Conservation (phyloP, 2,888 invertebrate species). For the Dryobotodes eremita region DNA sequence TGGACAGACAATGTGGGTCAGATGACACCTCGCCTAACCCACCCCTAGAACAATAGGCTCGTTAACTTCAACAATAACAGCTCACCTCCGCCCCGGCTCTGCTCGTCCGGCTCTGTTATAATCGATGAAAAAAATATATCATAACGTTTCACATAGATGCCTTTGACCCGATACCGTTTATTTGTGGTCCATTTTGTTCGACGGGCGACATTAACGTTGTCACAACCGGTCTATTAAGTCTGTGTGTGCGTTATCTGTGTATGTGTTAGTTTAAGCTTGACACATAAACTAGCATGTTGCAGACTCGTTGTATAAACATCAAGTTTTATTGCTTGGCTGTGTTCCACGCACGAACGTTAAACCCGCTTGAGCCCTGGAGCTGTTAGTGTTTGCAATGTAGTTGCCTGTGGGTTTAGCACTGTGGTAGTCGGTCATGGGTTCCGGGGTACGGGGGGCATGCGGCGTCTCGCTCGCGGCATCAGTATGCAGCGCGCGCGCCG, state of each 20-base stretch:
- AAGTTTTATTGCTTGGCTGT: constrained; percentile 90
- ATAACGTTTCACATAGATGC: constrained; percentile 74
- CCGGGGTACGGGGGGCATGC: constrained; percentile 49
- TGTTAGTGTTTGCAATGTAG: constrained; percentile 84
- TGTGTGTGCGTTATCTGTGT: constrained; percentile 62
- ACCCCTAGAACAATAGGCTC: constrained; percentile 83
- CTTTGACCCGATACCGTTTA: constrained; percentile 69
- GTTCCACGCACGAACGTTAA: constrained; percentile 89
- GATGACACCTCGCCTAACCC: constrained; percentile 80
- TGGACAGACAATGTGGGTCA: constrained; percentile 81
- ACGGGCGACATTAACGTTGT: constrained; percentile 70
- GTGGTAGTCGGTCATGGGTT: constrained; percentile 62
- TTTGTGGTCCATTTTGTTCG: constrained; percentile 70
- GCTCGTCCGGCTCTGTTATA: constrained; percentile 68
- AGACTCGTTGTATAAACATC: constrained; percentile 88
- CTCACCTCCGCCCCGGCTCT: constrained; percentile 72
- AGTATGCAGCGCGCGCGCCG: constrained; percentile 71
- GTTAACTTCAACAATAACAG: constrained; percentile 86
- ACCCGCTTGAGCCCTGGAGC: constrained; percentile 82
- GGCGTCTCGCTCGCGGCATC: constrained; percentile 53
- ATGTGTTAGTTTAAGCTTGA: constrained; percentile 75
- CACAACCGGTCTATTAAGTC: constrained; percentile 74
- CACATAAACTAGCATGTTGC: constrained; percentile 84
- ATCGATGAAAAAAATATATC: constrained; percentile 65
- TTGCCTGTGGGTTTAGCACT: constrained; percentile 77